Conservation (phyloP, 2,888 invertebrate genomes). For the Napeogenes inachia region DNA sequence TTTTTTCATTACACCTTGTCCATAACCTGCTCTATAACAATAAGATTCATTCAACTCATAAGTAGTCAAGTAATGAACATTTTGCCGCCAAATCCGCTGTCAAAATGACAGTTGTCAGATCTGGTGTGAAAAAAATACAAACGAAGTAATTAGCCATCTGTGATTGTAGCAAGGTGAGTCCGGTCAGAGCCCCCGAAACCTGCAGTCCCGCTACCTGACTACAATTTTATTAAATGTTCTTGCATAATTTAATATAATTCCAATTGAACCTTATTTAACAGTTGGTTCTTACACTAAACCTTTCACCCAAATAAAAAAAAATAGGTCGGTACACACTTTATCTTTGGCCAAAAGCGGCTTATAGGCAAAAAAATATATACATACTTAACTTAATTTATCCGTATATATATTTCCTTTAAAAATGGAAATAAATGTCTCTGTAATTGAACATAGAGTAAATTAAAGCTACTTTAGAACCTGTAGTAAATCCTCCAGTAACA, state of each 20-base stretch:
- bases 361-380: too few species aligned
- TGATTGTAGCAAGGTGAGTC: conserved; percentile 19
- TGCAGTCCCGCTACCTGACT: conserved; percentile 1
- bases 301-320: too few species aligned
- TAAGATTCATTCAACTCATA: too few species aligned
- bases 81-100: conserved; percentile 6
- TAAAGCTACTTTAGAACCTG: neutral
- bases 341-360: too few species aligned
- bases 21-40: too few species aligned
- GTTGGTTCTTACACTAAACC: neutral
- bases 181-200: conserved; percentile 11
- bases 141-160: conserved; percentile 17
- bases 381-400: too few species aligned
- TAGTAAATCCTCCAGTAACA: conserved; percentile 3
- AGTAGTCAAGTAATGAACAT: neutral
- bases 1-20: too few species aligned
- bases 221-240: neutral
- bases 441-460: too few species aligned
- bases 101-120: conserved; percentile 17
- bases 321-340: too few species aligned
- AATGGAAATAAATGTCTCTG: too few species aligned
- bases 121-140: neutral
- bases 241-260: conserved; percentile 3
- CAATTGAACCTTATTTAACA: neutral
- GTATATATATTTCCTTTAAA: too few species aligned